Evolutionary conservation across 2,888 invertebrate genomes (phyloP), one percentile per base, ranked within the genome.

Genomic region (Laothoe populi): DNA sequence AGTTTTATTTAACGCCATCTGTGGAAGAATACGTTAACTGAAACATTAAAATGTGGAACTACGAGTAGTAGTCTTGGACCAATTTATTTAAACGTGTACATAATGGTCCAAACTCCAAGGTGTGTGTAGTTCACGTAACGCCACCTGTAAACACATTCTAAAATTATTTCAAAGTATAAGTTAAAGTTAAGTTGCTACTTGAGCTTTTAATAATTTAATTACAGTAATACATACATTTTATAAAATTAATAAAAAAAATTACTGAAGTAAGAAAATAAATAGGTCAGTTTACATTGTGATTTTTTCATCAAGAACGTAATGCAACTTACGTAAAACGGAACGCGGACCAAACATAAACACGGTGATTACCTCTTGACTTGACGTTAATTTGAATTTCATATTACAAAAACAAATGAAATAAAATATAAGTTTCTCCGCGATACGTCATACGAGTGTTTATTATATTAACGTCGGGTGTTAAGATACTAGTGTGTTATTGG

Each of bases 381-480:
- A 87, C 88, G 88, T 88, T 88, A 88, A 73, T 87, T 88, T 87
- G 73, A 86, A 87, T 79, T 74, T 71, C 75, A 74, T 57, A 46
- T 45, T 70, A 70, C 61, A 71, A 78, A 84, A 85, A 82, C 81
- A 85, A 85, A 77, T 64, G 78, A 79, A 73, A 64, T 66, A 73
- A 71, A 77, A 74, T 76, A 63, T 61, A 59, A n/a, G 62, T 59
- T 62, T 57, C 58, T 38, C 31, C 24, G 60, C n/a, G n/a, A n/a
- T n/a, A n/a, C n/a, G n/a, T n/a, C n/a, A 58, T 64, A 62, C 44
- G 61, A 66, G 59, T 42, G 26, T 59, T 65, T 63, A 44, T 63
- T 63, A 45, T 46, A 38, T 57, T 53, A 38, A 45, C 60, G 66
- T 69, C 57, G 63, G 62, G 63, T 59, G 58, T 57, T 59, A 31